Conservation (phyloP, 1,140 invertebrate genomes). For the Gonioctena quinquepunctata region DNA sequence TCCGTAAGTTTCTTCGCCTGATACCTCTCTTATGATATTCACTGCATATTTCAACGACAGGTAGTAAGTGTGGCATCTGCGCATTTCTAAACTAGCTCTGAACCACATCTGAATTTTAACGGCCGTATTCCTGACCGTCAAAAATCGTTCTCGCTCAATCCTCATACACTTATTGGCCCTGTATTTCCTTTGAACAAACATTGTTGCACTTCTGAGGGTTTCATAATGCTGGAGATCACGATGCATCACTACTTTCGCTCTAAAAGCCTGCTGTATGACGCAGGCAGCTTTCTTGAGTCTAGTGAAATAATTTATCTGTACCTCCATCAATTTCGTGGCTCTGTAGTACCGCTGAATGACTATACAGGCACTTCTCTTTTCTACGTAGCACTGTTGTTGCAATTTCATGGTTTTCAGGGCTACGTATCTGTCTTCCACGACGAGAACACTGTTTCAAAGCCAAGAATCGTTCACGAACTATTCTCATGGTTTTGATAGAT, state of each 20-base stretch:
- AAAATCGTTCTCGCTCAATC: constrained; percentile 4
- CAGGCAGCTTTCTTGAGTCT: constrained; percentile 34
- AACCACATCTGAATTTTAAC: constrained; percentile 58
- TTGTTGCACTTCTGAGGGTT: constrained; percentile 40
- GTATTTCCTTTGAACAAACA: constrained; percentile 46
- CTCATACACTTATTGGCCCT: constrained; percentile 40
- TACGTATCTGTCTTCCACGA: constrained; percentile 45
- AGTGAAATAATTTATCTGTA: constrained; percentile 23
- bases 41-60: constrained; percentile 38
- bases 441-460: constrained; percentile 48
- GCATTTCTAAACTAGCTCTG: constrained; percentile 49
- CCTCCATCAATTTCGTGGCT: constrained; percentile 33
- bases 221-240: constrained; percentile 44
- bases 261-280: constrained; percentile 51
- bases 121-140: constrained; percentile 40
- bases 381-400: constrained; percentile 20
- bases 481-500: constrained; percentile 51
- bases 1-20: constrained; percentile 40
- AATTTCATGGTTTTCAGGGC: constrained; percentile 37
- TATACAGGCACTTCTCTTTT: constrained; percentile 11
- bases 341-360: constrained; percentile 52
- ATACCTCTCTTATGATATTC: constrained; percentile 49
- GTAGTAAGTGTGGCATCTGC: constrained; percentile 41
- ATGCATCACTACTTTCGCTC: constrained; percentile 50
- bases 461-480: constrained; percentile 53